These are phyloP conservation scores for Discoglossus pictus DNA, from an alignment of 2,797 vertebrate genomes.

Conservation along the genomic window DNA sequence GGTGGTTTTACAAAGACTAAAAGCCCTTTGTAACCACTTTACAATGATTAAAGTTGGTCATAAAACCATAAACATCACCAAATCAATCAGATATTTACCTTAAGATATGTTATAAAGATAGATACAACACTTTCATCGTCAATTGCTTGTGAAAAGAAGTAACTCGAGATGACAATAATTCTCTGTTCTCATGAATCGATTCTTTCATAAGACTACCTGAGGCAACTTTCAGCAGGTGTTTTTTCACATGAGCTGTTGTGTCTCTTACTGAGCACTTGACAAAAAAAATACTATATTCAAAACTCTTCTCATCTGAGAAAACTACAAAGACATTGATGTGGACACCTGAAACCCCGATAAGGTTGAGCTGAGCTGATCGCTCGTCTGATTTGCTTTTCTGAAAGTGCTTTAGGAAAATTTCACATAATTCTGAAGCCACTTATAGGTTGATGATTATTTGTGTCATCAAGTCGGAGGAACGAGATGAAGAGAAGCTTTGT, in stretches of 20 bases:
- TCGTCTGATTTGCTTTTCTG: slow-evolving; percentile 66
- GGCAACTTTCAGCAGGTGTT: slow-evolving; percentile 58
- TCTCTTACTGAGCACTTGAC: slow-evolving; percentile 65
- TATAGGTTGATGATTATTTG: slow-evolving; percentile 63
- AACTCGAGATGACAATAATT: slow-evolving; percentile 64
- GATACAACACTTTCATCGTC: slow-evolving; percentile 52
- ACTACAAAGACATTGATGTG: slow-evolving; percentile 71
- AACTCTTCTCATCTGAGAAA: slow-evolving; percentile 61
- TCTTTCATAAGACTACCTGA: slow-evolving; percentile 68
- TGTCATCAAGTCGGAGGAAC: slow-evolving; percentile 66
- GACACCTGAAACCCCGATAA: slow-evolving; percentile 76
- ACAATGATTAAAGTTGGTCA: too few species aligned
- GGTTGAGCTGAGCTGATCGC: slow-evolving; percentile 69
- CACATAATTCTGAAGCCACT: slow-evolving; percentile 70
- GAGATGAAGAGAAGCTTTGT: slow-evolving; percentile 68
- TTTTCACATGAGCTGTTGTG: slow-evolving; percentile 56
- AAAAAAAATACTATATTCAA: slow-evolving; percentile 66
- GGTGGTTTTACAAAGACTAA: too few species aligned
- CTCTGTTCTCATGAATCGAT: slow-evolving; percentile 68
- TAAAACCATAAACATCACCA: too few species aligned
- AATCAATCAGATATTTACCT: too few species aligned
- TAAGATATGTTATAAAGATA: slow-evolving; percentile 14
- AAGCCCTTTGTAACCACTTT: too few species aligned
- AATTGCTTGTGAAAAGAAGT: slow-evolving; percentile 52
- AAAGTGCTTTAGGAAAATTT: slow-evolving; percentile 69